Evolutionary conservation across 37 sponge, comb jelly and placozoan species (phyloP).

Genomic region (Trichoplax adhaerens): DNA sequence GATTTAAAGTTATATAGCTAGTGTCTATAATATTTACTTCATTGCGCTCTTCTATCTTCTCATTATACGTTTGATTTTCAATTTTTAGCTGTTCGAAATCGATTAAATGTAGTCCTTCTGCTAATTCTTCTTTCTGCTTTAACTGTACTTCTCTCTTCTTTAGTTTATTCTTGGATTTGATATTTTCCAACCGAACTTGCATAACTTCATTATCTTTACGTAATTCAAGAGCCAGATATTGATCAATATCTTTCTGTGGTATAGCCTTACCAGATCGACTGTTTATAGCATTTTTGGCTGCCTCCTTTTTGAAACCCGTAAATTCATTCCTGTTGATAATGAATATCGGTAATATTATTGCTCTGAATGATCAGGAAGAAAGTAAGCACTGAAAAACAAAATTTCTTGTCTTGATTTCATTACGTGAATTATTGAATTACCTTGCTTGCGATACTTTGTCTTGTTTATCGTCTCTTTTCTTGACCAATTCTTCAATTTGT

Average conservation of each 20-base stretch:
- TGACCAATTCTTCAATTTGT: conserved; percentile 26
- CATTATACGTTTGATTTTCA: conserved; percentile 86
- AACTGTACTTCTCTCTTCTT: conserved; percentile 55
- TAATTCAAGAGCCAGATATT: conserved; percentile 31
- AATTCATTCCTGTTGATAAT: too few relatives aligned
- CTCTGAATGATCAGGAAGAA: too few relatives aligned
- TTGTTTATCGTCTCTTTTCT: conserved; percentile 28
- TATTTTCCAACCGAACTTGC: conserved; percentile 68
- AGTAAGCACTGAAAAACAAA: too few relatives aligned
- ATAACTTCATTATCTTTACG: conserved; percentile 66
- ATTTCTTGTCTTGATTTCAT: too few relatives aligned
- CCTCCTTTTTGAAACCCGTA: conserved; percentile 10
- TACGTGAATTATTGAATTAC: conserved; percentile 16
- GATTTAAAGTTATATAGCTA: too few relatives aligned
- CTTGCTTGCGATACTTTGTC: conserved; percentile 34
- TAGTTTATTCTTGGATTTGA: conserved; percentile 66
- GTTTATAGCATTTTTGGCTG: conserved; percentile 16
- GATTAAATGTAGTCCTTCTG: conserved; percentile 91
- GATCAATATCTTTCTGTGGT: conserved; percentile 38
- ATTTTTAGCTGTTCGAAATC: conserved; percentile 99
- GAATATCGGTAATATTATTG: too few relatives aligned
- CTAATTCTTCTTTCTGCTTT: conserved; percentile 84
- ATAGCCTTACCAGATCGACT: conserved; percentile 1
- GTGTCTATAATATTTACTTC: conserved; percentile 22
- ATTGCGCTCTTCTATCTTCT: conserved; percentile 95